phyloP scores from a whole-genome alignment of 1,140 invertebrate genomes.

The Lasioglossum albipes region DNA sequence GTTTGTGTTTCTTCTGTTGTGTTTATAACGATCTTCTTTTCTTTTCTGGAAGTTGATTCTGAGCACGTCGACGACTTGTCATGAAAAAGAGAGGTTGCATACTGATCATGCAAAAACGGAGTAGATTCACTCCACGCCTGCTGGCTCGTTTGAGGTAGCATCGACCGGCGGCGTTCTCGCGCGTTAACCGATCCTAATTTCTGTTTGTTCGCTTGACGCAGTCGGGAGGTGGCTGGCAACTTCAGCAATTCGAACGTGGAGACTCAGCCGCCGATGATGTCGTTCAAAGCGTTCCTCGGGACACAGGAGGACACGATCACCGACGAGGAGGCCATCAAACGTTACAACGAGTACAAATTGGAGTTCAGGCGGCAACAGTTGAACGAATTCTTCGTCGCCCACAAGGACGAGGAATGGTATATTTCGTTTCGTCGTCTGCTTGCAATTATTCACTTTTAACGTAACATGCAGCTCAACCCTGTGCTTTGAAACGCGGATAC shows the following conservation, averaged over 20 bases:
- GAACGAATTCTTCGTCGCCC: conserved; percentile 98
- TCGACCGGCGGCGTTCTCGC: too few species aligned
- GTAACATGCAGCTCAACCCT: conserved; percentile 19
- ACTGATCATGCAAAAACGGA: conserved; percentile 59
- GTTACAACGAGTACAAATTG: conserved; percentile 99
- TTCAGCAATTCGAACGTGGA: conserved; percentile 81
- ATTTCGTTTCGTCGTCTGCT: conserved; percentile 33
- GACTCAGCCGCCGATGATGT: conserved; percentile 96
- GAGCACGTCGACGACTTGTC: conserved; percentile 18
- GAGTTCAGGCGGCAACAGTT: conserved; percentile 98
- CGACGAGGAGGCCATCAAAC: conserved; percentile 97
- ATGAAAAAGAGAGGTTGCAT: conserved; percentile 46
- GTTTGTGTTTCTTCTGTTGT: conserved; percentile 66
- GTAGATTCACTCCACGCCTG: conserved; percentile 73
- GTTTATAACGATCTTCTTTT: conserved; percentile 2
- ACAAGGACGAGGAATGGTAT: conserved; percentile 99
- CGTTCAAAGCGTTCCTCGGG: conserved; percentile 97
- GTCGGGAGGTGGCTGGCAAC: conserved; percentile 76
- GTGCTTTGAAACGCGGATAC: conserved; percentile 33
- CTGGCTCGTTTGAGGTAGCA: conserved; percentile 73
- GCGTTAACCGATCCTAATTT: neutral
- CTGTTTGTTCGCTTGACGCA: conserved; percentile 48
- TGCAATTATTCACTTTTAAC: neutral
- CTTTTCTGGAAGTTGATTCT: conserved; percentile 19
- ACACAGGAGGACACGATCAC: conserved; percentile 98